phyloP scores from a whole-genome alignment of 92 coral and sea anemone species.

The Nematostella vectensis region DNA sequence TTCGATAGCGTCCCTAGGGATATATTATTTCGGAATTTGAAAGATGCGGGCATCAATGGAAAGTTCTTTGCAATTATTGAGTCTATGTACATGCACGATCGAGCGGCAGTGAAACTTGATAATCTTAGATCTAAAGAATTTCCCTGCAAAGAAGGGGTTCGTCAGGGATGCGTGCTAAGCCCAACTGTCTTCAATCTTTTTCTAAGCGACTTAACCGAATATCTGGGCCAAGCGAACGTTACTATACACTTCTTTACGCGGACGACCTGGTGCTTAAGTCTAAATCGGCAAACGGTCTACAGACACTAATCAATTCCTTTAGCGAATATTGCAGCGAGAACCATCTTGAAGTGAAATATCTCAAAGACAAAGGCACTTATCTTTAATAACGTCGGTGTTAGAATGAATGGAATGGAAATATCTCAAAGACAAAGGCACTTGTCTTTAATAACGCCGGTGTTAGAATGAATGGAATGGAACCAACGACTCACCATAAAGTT shows the following conservation, averaged over 20 bases:
- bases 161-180: constrained; percentile 1
- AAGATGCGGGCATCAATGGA: not conserved
- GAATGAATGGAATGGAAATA: not conserved
- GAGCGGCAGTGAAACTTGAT: not conserved
- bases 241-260: not conserved
- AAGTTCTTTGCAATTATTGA: not conserved
- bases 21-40: not conserved
- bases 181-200: not conserved
- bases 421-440: no score
- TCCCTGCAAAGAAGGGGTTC: not conserved
- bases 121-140: not conserved
- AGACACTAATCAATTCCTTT: not conserved
- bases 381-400: not conserved
- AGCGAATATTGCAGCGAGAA: not conserved
- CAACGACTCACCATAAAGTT: no score
- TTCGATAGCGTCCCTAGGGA: not conserved
- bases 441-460: no score
- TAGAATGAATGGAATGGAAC: no score
- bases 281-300: not conserved
- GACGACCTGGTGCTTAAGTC: not conserved
- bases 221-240: not conserved
- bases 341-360: no score
- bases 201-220: not conserved
- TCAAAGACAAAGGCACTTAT: not conserved
- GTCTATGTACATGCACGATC: not conserved